phyloP scores from a whole-genome alignment of 2,888 invertebrate genomes.

The Orchesella flavescens region DNA sequence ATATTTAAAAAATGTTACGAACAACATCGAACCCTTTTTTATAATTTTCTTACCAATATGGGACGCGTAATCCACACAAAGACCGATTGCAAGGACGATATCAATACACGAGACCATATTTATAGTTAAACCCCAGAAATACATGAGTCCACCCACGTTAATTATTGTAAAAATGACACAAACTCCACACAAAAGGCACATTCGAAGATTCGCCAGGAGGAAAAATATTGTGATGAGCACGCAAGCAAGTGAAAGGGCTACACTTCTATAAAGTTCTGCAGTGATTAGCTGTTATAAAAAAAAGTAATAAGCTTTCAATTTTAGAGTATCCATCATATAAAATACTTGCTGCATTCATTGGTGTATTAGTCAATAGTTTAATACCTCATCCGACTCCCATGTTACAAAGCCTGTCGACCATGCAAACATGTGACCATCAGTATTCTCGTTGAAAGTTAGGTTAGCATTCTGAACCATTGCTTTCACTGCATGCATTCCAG shows the following conservation, averaged over 20 bases:
- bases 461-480: conserved; percentile 78
- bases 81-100: conserved; percentile 85
- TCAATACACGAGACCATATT: conserved; percentile 87
- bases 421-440: conserved; percentile 80
- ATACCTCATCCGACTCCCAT: conserved; percentile 85
- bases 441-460: conserved; percentile 76
- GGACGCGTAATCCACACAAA: conserved; percentile 88
- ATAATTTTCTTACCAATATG: conserved; percentile 78
- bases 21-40: neutral
- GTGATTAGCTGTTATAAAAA: conserved; percentile 78
- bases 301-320: no score
- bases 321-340: conserved; percentile 1
- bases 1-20: neutral
- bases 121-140: conserved; percentile 86
- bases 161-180: conserved; percentile 73
- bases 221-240: conserved; percentile 86
- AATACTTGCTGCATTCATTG: neutral
- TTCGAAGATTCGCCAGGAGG: conserved; percentile 84
- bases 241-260: conserved; percentile 83
- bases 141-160: conserved; percentile 85
- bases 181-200: conserved; percentile 84
- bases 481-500: conserved; percentile 80
- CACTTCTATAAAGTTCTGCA: conserved; percentile 83
- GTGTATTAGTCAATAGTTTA: neutral
- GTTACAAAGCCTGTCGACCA: conserved; percentile 84